These are phyloP conservation scores for Plagodis pulveraria DNA, from an alignment of 2,888 invertebrate genomes.

Conservation along the genomic window DNA sequence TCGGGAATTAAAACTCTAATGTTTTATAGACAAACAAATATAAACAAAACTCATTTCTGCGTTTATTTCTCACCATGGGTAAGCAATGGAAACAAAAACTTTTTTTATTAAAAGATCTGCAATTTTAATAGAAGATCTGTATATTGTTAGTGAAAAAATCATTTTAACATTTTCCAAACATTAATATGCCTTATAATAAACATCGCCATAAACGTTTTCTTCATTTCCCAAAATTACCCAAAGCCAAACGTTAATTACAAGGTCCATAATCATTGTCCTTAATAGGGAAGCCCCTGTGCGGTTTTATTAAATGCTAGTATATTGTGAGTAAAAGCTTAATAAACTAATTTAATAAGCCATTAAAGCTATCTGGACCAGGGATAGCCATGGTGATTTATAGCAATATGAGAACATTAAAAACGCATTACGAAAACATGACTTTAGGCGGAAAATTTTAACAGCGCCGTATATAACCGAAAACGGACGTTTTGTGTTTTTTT, in stretches of 20 bases:
- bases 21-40: too few species aligned
- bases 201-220: slow-evolving; percentile 24
- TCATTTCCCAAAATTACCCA: slow-evolving; percentile 25
- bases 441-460: slow-evolving; percentile 79
- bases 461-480: slow-evolving; percentile 66
- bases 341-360: slow-evolving; percentile 82
- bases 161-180: slow-evolving; percentile 19
- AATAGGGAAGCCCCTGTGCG: slow-evolving; percentile 43
- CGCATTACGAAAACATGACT: slow-evolving; percentile 84
- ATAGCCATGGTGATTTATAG: slow-evolving; percentile 81
- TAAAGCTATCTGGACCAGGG: slow-evolving; percentile 83
- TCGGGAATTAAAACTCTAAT: too few species aligned
- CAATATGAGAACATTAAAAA: slow-evolving; percentile 85
- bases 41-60: too few species aligned
- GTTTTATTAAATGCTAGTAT: slow-evolving; percentile 50
- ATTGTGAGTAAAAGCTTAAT: slow-evolving; percentile 56
- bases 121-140: slow-evolving; percentile 20
- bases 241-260: slow-evolving; percentile 32
- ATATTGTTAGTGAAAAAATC: slow-evolving; percentile 7
- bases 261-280: slow-evolving; percentile 40
- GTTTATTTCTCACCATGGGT: too few species aligned
- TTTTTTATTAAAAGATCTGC: not conserved
- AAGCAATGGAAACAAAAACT: too few species aligned
- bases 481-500: slow-evolving; percentile 66
- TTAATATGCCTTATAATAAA: slow-evolving; percentile 25